Percentiles rank a stretch among this genome's conserved stretches.
These are phyloP conservation scores for Clarias laeviceps DNA, from an alignment of 2,797 vertebrate species.

Conservation along the genomic window DNA sequence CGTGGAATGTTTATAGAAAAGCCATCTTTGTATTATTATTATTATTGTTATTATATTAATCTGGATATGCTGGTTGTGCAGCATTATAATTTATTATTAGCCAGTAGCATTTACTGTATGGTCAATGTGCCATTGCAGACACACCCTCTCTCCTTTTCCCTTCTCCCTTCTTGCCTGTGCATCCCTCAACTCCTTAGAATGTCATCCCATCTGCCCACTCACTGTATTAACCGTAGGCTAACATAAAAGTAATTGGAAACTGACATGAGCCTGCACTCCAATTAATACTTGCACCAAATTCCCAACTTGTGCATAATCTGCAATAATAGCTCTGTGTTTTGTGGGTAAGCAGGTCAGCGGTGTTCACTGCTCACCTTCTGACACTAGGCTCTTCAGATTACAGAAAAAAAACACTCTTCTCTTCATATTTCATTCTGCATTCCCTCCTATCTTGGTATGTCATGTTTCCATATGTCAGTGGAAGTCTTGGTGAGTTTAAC, in stretches of 20 bases:
- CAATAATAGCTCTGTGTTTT: conserved; percentile 81
- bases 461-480: conserved; percentile 68
- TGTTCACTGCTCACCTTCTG: conserved; percentile 77
- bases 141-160: conserved; percentile 60
- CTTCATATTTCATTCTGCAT: conserved; percentile 71
- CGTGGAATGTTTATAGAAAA: background rate
- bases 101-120: conserved; percentile 11
- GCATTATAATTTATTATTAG: background rate
- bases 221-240: conserved; percentile 80
- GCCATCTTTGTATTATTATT: background rate
- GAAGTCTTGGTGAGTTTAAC: conserved; percentile 79
- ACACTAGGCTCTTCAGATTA: conserved; percentile 72
- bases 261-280: conserved; percentile 78
- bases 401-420: conserved; percentile 59
- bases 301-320: conserved; percentile 78
- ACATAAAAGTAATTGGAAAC: conserved; percentile 85
- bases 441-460: conserved; percentile 69
- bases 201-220: conserved; percentile 69
- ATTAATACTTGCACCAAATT: conserved; percentile 79
- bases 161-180: conserved; percentile 10
- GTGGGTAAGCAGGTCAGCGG: conserved; percentile 72
- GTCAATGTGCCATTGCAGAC: conserved; percentile 43
- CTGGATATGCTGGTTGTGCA: background rate
- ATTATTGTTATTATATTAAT: background rate
- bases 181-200: conserved; percentile 62